Conservation (phyloP, 2,888 invertebrate species). For the Heliconius sara region DNA sequence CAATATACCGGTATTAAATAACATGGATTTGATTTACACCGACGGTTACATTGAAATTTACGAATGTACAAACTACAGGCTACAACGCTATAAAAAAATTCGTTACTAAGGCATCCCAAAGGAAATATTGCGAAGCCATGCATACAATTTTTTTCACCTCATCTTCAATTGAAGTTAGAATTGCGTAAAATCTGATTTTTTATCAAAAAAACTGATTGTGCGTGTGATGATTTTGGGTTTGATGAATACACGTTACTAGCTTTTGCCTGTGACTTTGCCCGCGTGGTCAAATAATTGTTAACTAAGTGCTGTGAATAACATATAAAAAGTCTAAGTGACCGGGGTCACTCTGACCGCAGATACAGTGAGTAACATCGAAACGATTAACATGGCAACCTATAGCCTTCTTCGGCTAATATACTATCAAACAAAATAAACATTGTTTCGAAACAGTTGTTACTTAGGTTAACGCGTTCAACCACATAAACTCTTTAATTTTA, state of each 20-base stretch:
- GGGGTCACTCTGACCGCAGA: no score
- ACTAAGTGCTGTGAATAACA: no score
- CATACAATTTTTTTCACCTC: constrained; percentile 7
- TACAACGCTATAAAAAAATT: not conserved
- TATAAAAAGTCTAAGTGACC: no score
- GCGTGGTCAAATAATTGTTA: not conserved
- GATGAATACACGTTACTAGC: not conserved
- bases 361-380: no score
- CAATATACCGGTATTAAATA: not conserved
- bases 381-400: no score
- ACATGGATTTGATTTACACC: not conserved
- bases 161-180: constrained; percentile 2
- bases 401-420: no score
- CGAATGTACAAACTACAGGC: not conserved
- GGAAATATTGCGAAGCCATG: constrained; percentile 11
- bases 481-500: no score
- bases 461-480: no score
- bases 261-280: not conserved
- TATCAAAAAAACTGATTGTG: not conserved
- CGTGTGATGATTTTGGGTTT: not conserved
- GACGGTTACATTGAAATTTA: constrained; percentile 5
- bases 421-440: no score
- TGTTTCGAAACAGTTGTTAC: no score
- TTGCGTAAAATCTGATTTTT: constrained; percentile 8
- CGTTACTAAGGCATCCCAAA: constrained; percentile 15